Base-by-base conservation (phyloP, 2,888 invertebrate genomes). In the Scaptomyza parva region DNA sequence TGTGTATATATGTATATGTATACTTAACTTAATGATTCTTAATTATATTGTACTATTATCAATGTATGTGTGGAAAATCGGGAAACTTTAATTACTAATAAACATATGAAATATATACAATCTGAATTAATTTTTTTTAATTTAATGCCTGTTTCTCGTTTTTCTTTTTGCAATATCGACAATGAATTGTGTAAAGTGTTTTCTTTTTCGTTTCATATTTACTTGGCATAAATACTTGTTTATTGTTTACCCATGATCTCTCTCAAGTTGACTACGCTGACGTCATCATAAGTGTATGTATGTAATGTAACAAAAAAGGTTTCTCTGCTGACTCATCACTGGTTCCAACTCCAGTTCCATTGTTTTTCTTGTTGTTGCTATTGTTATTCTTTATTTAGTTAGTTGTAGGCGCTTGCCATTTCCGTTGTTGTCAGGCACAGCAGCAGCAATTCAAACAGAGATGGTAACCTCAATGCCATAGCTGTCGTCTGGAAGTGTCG, bases 21-120 rank as follows among this genome's bases (percentile, higher is more conserved):
- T 66, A 67, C 68, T 55, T 70, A 55, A 76, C 4, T 57, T 57
- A 68, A 68, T 70, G 66, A 66, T 53, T 58, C 61, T 26, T 47
- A 53, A 58, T 40, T 53, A 48, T 47, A 57, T 53, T 37, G 30
- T 47, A 53, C 35, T 39, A 53, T 40, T 39, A 45, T 44, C 44
- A 17, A 41, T 63, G 45, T 53, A 20, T 63, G 50, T 53, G 20
- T 70, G 67, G 43, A 68, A 59, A 64, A 66, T 67, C 57, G 54
- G 55, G 48, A 72, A 62, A 69, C n/a, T 63, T 50, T 61, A 57
- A 62, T 64, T 72, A 37, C 61, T 70, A 86, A 86, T 81, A 81
- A 83, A 83, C 30, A 48, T 70, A 79, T 53, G 12, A 83, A 69
- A 71, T 80, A 76, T 76, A 77, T 61, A 63, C n/a, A n/a, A n/a